These are phyloP conservation scores for Melanerpes aurifrons DNA, from an alignment of 2,113 vertebrate species.

Conservation along the genomic window DNA sequence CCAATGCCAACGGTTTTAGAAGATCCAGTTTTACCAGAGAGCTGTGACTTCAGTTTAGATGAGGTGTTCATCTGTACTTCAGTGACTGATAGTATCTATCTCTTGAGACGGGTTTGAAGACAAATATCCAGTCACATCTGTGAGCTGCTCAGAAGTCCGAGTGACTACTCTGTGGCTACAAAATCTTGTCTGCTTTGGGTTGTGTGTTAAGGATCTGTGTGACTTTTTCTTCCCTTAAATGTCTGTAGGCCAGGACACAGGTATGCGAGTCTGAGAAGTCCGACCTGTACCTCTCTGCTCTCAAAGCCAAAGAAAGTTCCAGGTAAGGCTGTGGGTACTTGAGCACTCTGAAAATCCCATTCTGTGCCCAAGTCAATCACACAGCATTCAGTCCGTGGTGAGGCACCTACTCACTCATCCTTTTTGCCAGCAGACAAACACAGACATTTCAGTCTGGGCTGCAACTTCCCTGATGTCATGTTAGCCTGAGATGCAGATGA, in stretches of 20 bases:
- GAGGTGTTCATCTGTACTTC: neutral
- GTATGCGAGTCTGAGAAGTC: neutral
- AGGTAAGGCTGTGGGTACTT: neutral
- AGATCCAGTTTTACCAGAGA: neutral
- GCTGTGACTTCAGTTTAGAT: neutral
- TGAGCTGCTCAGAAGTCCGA: neutral
- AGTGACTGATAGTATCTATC: neutral
- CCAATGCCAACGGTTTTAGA: neutral
- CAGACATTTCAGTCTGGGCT: neutral
- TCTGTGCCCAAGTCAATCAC: neutral
- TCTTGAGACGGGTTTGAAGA: neutral
- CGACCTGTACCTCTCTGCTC: neutral
- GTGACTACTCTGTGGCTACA: neutral
- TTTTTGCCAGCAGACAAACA: neutral
- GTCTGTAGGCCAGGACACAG: neutral
- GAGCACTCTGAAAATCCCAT: neutral
- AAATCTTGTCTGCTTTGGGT: neutral
- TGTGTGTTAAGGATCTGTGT: neutral
- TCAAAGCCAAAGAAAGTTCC: neutral
- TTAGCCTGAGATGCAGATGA: conserved; percentile 9
- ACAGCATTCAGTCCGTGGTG: accelerated
- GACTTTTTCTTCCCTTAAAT: neutral
- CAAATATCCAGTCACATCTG: neutral
- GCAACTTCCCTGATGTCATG: conserved; percentile 38
- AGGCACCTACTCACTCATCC: neutral